These are phyloP conservation scores for Erannis defoliaria DNA, from an alignment of 2,888 invertebrate species.

Conservation along the genomic window DNA sequence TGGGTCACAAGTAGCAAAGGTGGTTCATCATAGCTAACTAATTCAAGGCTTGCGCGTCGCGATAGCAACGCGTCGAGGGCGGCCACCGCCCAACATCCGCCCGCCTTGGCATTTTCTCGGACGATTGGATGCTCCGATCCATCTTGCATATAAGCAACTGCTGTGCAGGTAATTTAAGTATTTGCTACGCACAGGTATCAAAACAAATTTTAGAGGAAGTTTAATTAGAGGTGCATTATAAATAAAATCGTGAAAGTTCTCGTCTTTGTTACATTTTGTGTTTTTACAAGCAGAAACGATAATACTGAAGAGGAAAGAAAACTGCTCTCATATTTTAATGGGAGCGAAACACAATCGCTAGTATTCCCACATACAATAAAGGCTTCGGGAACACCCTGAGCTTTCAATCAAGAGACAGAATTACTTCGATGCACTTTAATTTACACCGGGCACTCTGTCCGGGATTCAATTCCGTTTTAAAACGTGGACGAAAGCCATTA, in stretches of 20 bases:
- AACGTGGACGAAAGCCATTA: constrained; percentile 54
- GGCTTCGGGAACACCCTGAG: constrained; percentile 58
- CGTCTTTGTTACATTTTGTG: too few species aligned
- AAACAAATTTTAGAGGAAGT: neutral
- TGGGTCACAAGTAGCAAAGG: constrained; percentile 50
- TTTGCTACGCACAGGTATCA: neutral
- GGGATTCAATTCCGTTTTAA: constrained; percentile 68
- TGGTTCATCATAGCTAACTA: constrained; percentile 76
- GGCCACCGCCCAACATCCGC: constrained; percentile 63
- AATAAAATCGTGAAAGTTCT: too few species aligned
- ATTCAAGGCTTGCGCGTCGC: constrained; percentile 71
- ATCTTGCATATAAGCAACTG: constrained; percentile 61
- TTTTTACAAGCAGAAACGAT: constrained; percentile 37
- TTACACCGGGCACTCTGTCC: constrained; percentile 53
- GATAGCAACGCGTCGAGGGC: constrained; percentile 67
- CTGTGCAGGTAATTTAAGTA: constrained; percentile 69
- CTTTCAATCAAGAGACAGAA: constrained; percentile 69
- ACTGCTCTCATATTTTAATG: constrained; percentile 19
- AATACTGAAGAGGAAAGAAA: constrained; percentile 12
- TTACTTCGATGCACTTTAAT: constrained; percentile 73
- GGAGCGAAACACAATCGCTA: constrained; percentile 22
- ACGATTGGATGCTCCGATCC: constrained; percentile 69
- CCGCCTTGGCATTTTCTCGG: constrained; percentile 73
- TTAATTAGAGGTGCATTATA: too few species aligned
- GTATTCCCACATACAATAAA: constrained; percentile 28